phyloP scores from a whole-genome alignment of 2,113 vertebrate genomes.

The Trichechus manatus region DNA sequence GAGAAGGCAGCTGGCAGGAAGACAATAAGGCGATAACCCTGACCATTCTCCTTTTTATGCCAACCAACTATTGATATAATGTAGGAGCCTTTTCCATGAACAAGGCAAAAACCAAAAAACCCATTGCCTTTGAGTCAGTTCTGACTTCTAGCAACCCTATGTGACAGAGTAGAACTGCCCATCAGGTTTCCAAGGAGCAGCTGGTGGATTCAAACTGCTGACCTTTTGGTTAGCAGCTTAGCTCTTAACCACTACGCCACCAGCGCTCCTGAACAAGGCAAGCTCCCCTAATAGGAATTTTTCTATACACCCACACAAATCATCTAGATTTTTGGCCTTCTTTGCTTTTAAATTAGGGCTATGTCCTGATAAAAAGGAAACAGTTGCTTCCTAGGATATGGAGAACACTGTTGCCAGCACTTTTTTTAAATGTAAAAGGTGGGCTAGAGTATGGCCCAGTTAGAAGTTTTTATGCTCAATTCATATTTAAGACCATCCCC shows the following conservation, averaged over 20 bases:
- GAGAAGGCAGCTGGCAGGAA: slow-evolving; percentile 16
- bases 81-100: slow-evolving; percentile 21
- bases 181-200: too few species aligned
- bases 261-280: not conserved
- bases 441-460: slow-evolving; percentile 17
- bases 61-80: not conserved
- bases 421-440: slow-evolving; percentile 21
- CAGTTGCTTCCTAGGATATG: not conserved
- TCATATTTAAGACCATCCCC: not conserved
- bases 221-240: too few species aligned
- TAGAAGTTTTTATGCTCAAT: slow-evolving; percentile 19
- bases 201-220: too few species aligned
- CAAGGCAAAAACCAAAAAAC: not conserved
- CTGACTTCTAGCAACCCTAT: too few species aligned
- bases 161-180: too few species aligned
- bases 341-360: slow-evolving; percentile 53
- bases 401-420: not conserved
- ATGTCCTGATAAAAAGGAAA: slow-evolving; percentile 50
- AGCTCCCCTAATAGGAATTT: not conserved
- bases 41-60: slow-evolving; percentile 37
- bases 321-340: not conserved
- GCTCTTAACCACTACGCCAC: too few species aligned
- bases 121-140: too few species aligned
- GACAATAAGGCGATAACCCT: slow-evolving; percentile 41
- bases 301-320: not conserved